Evolutionary conservation across 2,113 vertebrate genomes (phyloP), one percentile per base, ranked within the genome.

Genomic region (Pica pica): DNA sequence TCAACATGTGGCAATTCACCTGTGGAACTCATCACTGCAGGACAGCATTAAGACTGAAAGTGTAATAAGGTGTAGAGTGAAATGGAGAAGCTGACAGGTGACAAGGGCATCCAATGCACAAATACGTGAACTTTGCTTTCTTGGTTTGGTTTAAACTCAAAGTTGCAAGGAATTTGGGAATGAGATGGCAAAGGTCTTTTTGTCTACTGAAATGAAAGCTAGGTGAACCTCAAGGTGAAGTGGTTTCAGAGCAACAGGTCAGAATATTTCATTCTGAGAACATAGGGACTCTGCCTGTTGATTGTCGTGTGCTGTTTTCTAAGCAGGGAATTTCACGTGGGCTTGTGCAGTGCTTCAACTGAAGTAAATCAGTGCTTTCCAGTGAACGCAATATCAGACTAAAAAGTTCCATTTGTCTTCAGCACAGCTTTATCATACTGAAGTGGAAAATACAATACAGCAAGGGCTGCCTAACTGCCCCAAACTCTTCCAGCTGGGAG

Each of bases 261-360:
- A 49, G 37, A n/a, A 52, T n/a, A 31, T 31, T 81, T 68, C 7
- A 26, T 53, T 93, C 56, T 46, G 73, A 64, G 35, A 77, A n/a
- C 0, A 0, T 2, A 20, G 31, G 35, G n/a, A n/a, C 31, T 55
- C 53, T 71, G 23, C 31, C 14, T 10, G 47, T 44, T 11, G 14
- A 11, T 55, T 14, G 30, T 23, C 55, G 6, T 50, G 27, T 33
- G 63, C 23, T 41, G 79, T 63, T 55, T 76, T 13, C 47, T 65
- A 63, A 59, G 5, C 21, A 53, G 47, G 50, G 68, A 39, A 61
- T 69, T 67, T 56, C 61, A 42, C 10, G 15, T 12, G 50, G 44
- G 41, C 28, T 80, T 49, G 37, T 56, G 28, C 24, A 26, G 33
- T 60, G 31, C 22, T 89, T 69, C 71, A 53, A 0, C 49, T 16